Percentiles rank a stretch among this genome's conserved stretches.
These are phyloP conservation scores for Macaria notata DNA, from an alignment of 2,888 invertebrate species.

Conservation along the genomic window DNA sequence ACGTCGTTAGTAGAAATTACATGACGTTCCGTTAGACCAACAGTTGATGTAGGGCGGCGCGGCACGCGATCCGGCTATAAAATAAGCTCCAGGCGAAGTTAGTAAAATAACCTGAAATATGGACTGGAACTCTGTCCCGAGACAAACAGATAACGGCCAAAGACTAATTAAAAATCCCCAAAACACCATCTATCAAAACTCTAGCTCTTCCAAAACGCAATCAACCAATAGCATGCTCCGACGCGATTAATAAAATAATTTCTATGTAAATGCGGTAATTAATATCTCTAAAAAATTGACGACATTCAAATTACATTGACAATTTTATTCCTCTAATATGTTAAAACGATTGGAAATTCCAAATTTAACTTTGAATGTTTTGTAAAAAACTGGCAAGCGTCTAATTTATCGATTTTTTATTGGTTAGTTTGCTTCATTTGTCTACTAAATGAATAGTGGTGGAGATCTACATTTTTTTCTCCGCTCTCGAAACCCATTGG, in stretches of 20 bases:
- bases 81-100: slow-evolving; percentile 52
- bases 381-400: slow-evolving; percentile 16
- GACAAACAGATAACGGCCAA: slow-evolving; percentile 18
- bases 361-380: slow-evolving; percentile 8
- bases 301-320: slow-evolving; percentile 16
- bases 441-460: slow-evolving; percentile 18
- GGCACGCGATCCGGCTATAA: slow-evolving; percentile 75
- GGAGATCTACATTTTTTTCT: slow-evolving; percentile 40
- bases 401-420: slow-evolving; percentile 19
- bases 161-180: slow-evolving; percentile 10
- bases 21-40: slow-evolving; percentile 68
- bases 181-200: slow-evolving; percentile 13
- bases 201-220: slow-evolving; percentile 8
- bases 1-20: slow-evolving; percentile 77
- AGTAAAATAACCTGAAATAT: slow-evolving; percentile 51
- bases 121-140: slow-evolving; percentile 15
- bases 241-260: slow-evolving; percentile 17
- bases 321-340: slow-evolving; percentile 13
- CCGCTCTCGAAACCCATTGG: slow-evolving; percentile 38
- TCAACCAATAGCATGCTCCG: slow-evolving; percentile 6
- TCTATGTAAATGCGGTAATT: slow-evolving; percentile 14
- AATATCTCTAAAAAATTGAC: slow-evolving; percentile 14
- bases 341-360: slow-evolving; percentile 6
- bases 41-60: slow-evolving; percentile 61
- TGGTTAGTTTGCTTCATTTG: slow-evolving; percentile 18